Evolutionary conservation across 1,140 invertebrate genomes (phyloP).

Genomic region (Formica exsecta): DNA sequence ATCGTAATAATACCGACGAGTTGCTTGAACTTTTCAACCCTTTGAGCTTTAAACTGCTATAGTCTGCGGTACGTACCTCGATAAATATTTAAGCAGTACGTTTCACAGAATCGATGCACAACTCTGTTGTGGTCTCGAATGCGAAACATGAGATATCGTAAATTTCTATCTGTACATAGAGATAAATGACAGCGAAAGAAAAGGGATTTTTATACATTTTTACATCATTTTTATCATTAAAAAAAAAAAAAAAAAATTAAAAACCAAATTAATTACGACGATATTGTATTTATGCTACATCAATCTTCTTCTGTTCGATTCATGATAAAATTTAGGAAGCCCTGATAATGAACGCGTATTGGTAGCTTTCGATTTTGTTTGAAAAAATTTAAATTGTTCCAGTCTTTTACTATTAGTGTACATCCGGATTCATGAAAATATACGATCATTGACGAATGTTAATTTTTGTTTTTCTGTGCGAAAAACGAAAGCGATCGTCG

Average conservation of each 20-base stretch:
- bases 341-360: background rate
- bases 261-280: background rate
- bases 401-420: background rate
- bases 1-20: constrained; percentile 55
- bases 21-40: constrained; percentile 54
- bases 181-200: constrained; percentile 27
- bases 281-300: background rate
- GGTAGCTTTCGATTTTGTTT: background rate
- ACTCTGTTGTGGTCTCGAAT: constrained; percentile 54
- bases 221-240: background rate
- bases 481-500: constrained; percentile 12
- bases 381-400: background rate
- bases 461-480: background rate
- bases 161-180: background rate
- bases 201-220: constrained; percentile 11
- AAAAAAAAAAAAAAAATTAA: background rate
- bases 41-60: constrained; percentile 58
- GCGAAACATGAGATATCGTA: constrained; percentile 57
- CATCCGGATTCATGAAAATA: background rate
- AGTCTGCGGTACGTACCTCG: constrained; percentile 47
- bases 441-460: background rate
- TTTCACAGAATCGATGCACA: constrained; percentile 64
- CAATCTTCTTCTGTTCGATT: background rate
- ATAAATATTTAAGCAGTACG: constrained; percentile 58
- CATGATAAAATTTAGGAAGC: background rate